Conservation (phyloP, 2,113 vertebrate genomes). For the Notechis scutatus region DNA sequence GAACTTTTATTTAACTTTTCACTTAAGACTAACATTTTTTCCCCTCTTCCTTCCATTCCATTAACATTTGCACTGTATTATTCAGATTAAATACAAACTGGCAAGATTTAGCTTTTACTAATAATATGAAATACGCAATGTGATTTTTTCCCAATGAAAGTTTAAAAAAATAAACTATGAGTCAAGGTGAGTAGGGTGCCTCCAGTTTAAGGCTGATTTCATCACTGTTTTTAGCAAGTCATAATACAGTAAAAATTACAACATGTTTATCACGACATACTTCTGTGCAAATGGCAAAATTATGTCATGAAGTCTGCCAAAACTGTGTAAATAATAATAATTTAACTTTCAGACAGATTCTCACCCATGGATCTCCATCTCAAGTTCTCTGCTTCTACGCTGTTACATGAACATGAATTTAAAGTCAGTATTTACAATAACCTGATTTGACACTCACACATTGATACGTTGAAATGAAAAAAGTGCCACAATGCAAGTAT, state of each 20-base stretch:
- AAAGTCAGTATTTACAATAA: background rate
- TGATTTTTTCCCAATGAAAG: background rate
- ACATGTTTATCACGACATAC: background rate
- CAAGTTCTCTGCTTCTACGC: background rate
- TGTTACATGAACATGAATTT: background rate
- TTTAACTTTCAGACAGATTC: background rate
- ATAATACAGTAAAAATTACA: background rate
- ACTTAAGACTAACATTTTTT: background rate
- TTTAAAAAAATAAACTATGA: background rate
- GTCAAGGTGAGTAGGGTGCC: background rate
- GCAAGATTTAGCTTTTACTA: background rate
- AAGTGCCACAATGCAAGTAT: background rate
- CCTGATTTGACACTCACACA: background rate
- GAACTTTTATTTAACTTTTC: background rate
- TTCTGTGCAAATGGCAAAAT: background rate
- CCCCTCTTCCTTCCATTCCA: background rate
- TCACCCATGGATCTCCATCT: background rate
- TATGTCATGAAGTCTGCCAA: background rate
- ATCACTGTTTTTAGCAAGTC: background rate
- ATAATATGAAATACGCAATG: background rate
- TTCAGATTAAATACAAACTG: background rate
- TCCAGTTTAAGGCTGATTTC: background rate
- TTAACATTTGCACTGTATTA: background rate
- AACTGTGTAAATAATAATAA: background rate
- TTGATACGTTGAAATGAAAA: background rate